Evolutionary conservation across 2,113 vertebrate species (phyloP).

Genomic region (Vombatus ursinus): DNA sequence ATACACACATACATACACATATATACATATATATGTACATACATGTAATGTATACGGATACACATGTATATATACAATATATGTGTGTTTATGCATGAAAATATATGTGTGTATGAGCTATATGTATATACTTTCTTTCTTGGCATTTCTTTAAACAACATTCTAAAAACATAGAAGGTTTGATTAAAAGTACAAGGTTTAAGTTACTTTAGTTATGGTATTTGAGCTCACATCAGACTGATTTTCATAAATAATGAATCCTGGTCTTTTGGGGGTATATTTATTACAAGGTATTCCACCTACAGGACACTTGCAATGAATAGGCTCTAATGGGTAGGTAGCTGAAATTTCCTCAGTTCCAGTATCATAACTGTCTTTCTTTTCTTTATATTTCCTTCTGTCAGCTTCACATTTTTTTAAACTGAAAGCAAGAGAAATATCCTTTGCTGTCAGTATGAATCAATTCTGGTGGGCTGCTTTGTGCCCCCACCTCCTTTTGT

Average conservation of each 20-base stretch:
- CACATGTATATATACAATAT: no score
- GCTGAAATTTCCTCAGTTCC: conserved; percentile 13
- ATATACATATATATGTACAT: no score
- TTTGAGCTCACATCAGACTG: background rate
- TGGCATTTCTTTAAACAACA: background rate
- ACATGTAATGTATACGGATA: no score
- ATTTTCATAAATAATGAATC: background rate
- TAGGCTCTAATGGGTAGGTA: conserved; percentile 1
- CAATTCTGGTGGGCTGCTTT: conserved; percentile 25
- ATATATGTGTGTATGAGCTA: no score
- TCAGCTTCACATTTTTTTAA: conserved; percentile 15
- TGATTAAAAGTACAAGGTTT: background rate
- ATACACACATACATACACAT: background rate
- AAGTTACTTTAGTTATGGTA: background rate
- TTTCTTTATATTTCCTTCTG: conserved; percentile 14
- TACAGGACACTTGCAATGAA: background rate
- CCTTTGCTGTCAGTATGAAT: background rate
- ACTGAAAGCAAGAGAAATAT: conserved; percentile 29
- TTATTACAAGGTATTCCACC: background rate
- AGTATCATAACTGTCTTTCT: background rate
- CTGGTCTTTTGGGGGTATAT: background rate
- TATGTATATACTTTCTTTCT: background rate
- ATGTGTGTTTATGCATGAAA: no score
- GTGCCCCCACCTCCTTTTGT: background rate
- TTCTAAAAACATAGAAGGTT: background rate